These are phyloP conservation scores for Cathartes aura DNA, from an alignment of 2,113 vertebrate genomes.

Conservation along the genomic window DNA sequence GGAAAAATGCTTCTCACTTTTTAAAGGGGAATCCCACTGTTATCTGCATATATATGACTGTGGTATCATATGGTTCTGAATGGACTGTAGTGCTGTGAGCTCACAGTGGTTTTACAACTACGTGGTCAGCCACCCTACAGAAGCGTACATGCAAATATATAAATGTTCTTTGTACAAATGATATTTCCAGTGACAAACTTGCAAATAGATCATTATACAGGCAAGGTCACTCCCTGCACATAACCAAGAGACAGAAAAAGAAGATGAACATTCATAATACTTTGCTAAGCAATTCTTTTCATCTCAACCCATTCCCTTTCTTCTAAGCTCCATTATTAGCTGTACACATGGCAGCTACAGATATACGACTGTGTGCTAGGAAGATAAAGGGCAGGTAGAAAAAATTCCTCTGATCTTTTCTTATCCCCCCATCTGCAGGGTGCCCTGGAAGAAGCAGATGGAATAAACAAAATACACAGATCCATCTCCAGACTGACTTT, in stretches of 20 bases:
- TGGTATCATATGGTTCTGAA: not conserved
- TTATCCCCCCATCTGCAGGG: not conserved
- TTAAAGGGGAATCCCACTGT: not conserved
- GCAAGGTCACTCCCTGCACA: not conserved
- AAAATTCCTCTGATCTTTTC: constrained; percentile 45
- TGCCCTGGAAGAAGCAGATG: not conserved
- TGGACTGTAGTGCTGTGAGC: not conserved
- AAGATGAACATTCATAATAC: not conserved
- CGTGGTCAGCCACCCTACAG: not conserved
- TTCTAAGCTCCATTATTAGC: not conserved
- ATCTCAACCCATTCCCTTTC: not conserved
- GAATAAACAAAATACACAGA: not conserved
- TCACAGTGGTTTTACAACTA: not conserved
- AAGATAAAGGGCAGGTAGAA: constrained; percentile 39
- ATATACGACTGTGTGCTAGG: not conserved
- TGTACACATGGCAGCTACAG: not conserved
- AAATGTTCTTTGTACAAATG: not conserved
- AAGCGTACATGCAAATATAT: not conserved
- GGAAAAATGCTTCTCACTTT: not conserved
- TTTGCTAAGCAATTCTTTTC: not conserved
- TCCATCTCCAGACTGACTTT: not conserved
- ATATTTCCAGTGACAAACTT: not conserved
- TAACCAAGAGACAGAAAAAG: not conserved
- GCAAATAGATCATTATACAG: not conserved
- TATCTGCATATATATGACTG: not conserved